Conservation (phyloP, 2,113 vertebrate species). For the Grantiella picta region DNA sequence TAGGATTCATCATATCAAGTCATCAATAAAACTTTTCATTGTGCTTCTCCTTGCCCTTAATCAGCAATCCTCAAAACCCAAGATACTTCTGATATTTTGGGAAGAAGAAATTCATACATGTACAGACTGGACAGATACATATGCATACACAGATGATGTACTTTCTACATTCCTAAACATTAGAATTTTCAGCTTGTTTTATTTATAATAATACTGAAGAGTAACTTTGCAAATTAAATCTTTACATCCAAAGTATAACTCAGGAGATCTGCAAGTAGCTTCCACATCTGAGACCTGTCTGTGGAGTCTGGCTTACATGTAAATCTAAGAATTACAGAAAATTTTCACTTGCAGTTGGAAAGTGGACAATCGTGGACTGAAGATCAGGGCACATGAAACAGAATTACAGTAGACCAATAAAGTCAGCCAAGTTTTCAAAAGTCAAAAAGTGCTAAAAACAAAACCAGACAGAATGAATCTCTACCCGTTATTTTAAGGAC, state of each 20-base stretch:
- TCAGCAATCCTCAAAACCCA: background rate
- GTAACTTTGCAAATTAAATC: background rate
- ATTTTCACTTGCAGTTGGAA: background rate
- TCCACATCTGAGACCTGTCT: background rate
- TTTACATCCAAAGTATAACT: background rate
- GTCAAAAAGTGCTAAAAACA: background rate
- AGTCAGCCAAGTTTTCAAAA: background rate
- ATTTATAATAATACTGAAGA: background rate
- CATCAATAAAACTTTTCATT: background rate
- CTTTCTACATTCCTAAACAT: background rate
- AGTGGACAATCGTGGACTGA: background rate
- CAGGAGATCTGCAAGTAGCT: background rate
- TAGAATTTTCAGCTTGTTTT: background rate
- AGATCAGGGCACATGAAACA: background rate
- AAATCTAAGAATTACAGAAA: background rate
- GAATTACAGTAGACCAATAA: background rate
- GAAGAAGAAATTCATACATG: background rate
- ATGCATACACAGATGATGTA: background rate
- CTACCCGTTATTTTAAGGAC: background rate
- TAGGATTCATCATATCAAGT: background rate
- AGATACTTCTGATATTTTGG: background rate
- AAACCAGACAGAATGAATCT: background rate
- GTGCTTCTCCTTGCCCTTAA: background rate
- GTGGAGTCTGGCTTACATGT: background rate
- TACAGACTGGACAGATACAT: background rate